These are phyloP conservation scores for Steinernema scapterisci DNA, from an alignment of 2,888 invertebrate genomes.

Conservation along the genomic window DNA sequence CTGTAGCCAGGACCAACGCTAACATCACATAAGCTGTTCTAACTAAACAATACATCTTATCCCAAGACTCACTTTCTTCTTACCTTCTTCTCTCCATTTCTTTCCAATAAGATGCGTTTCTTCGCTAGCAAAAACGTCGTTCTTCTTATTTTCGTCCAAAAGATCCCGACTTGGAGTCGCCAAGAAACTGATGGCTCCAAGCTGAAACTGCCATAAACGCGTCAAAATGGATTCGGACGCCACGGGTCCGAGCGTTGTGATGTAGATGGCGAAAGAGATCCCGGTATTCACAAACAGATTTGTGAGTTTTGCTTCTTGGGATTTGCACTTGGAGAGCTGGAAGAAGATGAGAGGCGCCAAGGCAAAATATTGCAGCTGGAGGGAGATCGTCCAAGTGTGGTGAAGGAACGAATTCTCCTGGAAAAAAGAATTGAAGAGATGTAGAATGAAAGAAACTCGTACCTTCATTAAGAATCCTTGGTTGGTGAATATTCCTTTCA, in stretches of 20 bases:
- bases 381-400: neutral
- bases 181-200: conserved; percentile 16
- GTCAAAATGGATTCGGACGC: neutral
- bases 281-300: neutral
- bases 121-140: neutral
- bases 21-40: conserved; percentile 3
- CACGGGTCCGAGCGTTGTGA: neutral
- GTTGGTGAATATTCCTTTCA: neutral
- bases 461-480: conserved; percentile 15
- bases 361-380: neutral
- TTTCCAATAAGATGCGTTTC: neutral
- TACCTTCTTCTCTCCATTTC: conserved; percentile 24
- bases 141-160: neutral
- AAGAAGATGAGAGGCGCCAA: neutral
- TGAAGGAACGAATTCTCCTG: conserved; percentile 3
- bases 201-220: conserved; percentile 4
- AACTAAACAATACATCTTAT: neutral
- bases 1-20: neutral
- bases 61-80: neutral
- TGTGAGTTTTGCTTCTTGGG: neutral
- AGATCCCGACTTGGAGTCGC: neutral
- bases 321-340: conserved; percentile 1
- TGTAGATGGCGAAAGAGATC: neutral
- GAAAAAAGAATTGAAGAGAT: neutral
- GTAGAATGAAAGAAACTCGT: neutral